Percentiles rank a stretch among this genome's conserved stretches.
phyloP scores from a whole-genome alignment of 2,888 invertebrate species.

The Drosophila multiciliata region DNA sequence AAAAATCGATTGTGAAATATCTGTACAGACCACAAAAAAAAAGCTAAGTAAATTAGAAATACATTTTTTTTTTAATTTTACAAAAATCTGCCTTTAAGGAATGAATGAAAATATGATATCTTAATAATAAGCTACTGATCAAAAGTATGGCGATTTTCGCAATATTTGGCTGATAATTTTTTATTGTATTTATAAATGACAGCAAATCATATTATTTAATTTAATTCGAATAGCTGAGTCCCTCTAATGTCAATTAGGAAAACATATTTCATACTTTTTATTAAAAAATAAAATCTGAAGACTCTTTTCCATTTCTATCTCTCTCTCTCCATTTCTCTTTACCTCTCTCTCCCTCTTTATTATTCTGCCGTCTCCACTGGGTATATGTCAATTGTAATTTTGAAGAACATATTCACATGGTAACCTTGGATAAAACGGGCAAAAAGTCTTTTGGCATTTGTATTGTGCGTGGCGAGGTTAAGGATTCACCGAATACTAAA shows the following conservation, averaged over 20 bases:
- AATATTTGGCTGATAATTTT: not conserved
- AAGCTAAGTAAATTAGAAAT: not conserved
- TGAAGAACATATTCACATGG: slow-evolving; percentile 79
- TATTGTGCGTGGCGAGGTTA: slow-evolving; percentile 96
- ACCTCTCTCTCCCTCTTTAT: not conserved
- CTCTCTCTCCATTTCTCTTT: too few relatives aligned
- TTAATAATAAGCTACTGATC: not conserved
- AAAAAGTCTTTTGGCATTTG: slow-evolving; percentile 94
- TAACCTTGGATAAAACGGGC: slow-evolving; percentile 83
- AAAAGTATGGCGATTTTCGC: not conserved
- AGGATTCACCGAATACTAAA: slow-evolving; percentile 87
- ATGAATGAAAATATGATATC: not conserved
- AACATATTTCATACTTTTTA: not conserved
- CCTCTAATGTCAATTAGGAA: not conserved
- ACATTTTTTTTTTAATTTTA: not conserved
- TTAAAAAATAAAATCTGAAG: not conserved
- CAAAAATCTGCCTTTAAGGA: not conserved
- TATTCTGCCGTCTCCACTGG: not conserved
- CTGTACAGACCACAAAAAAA: not conserved
- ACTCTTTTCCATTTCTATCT: not conserved
- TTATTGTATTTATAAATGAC: not conserved
- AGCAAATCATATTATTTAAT: not conserved
- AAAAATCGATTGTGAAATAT: not conserved
- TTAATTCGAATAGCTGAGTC: not conserved
- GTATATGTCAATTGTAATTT: not conserved